phyloP scores from a whole-genome alignment of 1,140 invertebrate genomes.

The Galendromus occidentalis region DNA sequence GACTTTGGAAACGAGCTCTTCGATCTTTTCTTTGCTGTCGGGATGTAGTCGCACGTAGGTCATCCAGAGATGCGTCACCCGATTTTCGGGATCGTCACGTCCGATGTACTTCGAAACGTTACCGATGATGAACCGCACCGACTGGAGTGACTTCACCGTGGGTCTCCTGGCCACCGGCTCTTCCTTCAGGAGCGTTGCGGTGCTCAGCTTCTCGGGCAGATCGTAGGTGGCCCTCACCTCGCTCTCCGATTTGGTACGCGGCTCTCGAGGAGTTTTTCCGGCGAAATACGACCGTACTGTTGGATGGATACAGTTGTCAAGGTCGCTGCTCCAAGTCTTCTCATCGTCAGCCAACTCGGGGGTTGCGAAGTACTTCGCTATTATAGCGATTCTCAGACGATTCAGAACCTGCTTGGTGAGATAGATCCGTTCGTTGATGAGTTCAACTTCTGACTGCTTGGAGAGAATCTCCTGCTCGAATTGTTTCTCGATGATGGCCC shows the following conservation, averaged over 20 bases:
- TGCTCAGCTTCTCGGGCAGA: slow-evolving; percentile 16
- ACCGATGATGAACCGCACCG: slow-evolving; percentile 41
- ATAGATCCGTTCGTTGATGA: slow-evolving; percentile 33
- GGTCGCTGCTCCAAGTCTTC: slow-evolving; percentile 13
- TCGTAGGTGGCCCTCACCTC: slow-evolving; percentile 25
- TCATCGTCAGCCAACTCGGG: slow-evolving; percentile 19
- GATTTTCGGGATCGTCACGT: slow-evolving; percentile 37
- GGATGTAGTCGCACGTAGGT: slow-evolving; percentile 50
- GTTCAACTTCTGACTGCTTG: slow-evolving; percentile 23
- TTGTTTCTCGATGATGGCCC: slow-evolving; percentile 31
- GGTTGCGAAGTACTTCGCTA: slow-evolving; percentile 27
- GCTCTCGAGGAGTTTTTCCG: slow-evolving; percentile 17
- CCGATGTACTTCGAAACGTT: slow-evolving; percentile 58
- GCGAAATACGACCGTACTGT: not conserved
- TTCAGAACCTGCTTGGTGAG: slow-evolving; percentile 43
- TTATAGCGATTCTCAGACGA: slow-evolving; percentile 33
- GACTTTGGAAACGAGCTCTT: slow-evolving; percentile 47
- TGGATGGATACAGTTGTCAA: slow-evolving; percentile 14
- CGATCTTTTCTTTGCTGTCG: slow-evolving; percentile 29
- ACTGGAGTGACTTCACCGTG: slow-evolving; percentile 16
- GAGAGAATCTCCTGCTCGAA: slow-evolving; percentile 34
- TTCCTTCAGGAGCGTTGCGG: slow-evolving; percentile 16
- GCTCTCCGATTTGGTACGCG: slow-evolving; percentile 28
- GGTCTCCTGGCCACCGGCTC: slow-evolving; percentile 12
- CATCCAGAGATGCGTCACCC: slow-evolving; percentile 70